phyloP scores from a whole-genome alignment of 2,113 vertebrate species.

The Oxyruncus cristatus region DNA sequence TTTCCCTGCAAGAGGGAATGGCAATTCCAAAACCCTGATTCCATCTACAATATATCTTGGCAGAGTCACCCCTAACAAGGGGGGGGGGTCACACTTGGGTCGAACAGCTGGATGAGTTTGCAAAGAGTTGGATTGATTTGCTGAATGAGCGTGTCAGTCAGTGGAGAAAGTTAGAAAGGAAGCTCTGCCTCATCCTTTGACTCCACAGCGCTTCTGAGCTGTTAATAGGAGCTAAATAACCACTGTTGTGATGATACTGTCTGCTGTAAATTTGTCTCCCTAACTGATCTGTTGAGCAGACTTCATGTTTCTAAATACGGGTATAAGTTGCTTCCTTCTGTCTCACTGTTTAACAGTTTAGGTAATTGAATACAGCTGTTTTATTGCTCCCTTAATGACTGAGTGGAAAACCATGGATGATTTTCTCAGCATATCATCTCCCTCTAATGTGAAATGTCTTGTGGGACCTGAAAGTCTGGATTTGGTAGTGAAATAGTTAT shows the following conservation, averaged over 20 bases:
- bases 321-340: not conserved
- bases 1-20: not conserved
- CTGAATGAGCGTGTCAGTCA: not conserved
- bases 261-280: not conserved
- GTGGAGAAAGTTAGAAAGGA: not conserved
- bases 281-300: not conserved
- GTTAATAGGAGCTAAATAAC: not conserved
- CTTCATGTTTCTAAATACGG: not conserved
- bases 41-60: not conserved
- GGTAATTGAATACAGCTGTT: slow-evolving; percentile 29
- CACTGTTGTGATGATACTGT: not conserved
- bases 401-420: not conserved
- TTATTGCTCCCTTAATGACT: not conserved
- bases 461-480: not conserved
- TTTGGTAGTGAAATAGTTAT: not conserved
- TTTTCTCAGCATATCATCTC: not conserved
- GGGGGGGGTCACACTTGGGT: not conserved
- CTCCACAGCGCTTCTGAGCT: not conserved
- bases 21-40: not conserved
- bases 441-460: not conserved
- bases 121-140: not conserved
- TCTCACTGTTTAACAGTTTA: not conserved
- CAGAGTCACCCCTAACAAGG: not conserved
- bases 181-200: not conserved
- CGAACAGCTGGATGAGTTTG: not conserved